These are phyloP conservation scores for Sthenelais limicola DNA, from an alignment of 2,888 invertebrate species.

Conservation along the genomic window DNA sequence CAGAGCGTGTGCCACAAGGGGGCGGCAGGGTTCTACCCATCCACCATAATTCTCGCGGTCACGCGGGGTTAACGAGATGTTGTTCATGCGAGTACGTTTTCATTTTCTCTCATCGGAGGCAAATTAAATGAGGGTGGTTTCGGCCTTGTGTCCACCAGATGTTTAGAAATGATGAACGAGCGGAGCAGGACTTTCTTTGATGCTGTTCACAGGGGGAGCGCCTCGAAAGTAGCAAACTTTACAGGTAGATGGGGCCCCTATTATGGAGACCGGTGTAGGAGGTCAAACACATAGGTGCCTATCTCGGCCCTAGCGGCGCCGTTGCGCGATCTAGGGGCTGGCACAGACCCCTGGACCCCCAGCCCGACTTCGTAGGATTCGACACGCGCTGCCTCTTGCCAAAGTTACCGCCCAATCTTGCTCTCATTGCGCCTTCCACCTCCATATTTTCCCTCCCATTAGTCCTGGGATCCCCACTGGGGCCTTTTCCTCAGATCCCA, in stretches of 20 bases:
- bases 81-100: constrained; percentile 33
- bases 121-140: constrained; percentile 16
- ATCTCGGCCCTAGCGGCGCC: constrained; percentile 13
- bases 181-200: constrained; percentile 3
- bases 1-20: neutral
- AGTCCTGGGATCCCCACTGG: too few relatives aligned
- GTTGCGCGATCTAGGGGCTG: neutral
- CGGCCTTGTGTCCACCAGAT: constrained; percentile 7
- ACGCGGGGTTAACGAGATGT: constrained; percentile 29
- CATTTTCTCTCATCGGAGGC: constrained; percentile 33
- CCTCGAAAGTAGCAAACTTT: neutral
- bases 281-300: neutral
- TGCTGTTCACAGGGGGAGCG: neutral
- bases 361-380: too few relatives aligned
- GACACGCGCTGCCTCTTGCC: too few relatives aligned
- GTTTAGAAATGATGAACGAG: neutral
- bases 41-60: neutral
- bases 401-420: too few relatives aligned
- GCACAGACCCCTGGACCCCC: too few relatives aligned
- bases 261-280: too few relatives aligned
- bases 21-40: neutral
- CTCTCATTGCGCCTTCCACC: too few relatives aligned
- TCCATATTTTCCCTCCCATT: too few relatives aligned
- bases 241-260: neutral
- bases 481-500: too few relatives aligned